Evolutionary conservation across 2,888 invertebrate species (phyloP).

Genomic region (Elegia similella): DNA sequence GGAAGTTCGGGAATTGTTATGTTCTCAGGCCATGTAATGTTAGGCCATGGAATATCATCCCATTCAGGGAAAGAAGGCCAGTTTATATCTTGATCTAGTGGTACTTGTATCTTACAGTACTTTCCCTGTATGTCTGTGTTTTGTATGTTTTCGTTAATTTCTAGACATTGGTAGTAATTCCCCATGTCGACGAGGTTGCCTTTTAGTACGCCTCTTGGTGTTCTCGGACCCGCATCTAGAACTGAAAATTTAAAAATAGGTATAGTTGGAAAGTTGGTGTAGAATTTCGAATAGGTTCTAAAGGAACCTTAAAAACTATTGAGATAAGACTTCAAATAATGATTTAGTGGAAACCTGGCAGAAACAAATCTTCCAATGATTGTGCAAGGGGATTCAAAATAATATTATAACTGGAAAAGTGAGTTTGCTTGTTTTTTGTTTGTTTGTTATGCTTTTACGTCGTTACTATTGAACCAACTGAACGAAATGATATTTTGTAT

Average conservation of each 20-base stretch:
- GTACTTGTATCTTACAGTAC: conserved; percentile 53
- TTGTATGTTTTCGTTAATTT: conserved; percentile 37
- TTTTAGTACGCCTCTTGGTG: conserved; percentile 49
- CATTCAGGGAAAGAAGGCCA: conserved; percentile 3
- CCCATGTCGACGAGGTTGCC: conserved; percentile 51
- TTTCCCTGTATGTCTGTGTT: conserved; percentile 50
- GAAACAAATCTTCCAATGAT: too few species aligned
- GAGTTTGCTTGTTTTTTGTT: too few species aligned
- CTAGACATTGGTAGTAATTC: conserved; percentile 54
- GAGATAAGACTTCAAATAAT: too few species aligned
- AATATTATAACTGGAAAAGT: too few species aligned
- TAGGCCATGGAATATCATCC: conserved; percentile 18
- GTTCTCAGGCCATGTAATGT: conserved; percentile 26
- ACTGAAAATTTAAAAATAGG: conserved; percentile 36
- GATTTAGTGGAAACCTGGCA: too few species aligned
- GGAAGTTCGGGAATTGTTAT: conserved; percentile 30
- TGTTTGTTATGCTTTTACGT: too few species aligned
- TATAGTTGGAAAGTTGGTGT: too few species aligned
- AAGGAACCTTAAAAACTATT: too few species aligned
- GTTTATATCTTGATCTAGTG: conserved; percentile 37
- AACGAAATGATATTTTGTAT: too few species aligned
- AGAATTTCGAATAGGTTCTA: too few species aligned
- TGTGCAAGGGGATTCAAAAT: too few species aligned
- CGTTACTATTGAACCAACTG: too few species aligned
- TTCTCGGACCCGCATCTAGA: conserved; percentile 50